A percentile compares a stretch with the other conserved stretches of the same genome.
Conservation (phyloP, 2,888 invertebrate species). For the Opisthograptis luteolata region DNA sequence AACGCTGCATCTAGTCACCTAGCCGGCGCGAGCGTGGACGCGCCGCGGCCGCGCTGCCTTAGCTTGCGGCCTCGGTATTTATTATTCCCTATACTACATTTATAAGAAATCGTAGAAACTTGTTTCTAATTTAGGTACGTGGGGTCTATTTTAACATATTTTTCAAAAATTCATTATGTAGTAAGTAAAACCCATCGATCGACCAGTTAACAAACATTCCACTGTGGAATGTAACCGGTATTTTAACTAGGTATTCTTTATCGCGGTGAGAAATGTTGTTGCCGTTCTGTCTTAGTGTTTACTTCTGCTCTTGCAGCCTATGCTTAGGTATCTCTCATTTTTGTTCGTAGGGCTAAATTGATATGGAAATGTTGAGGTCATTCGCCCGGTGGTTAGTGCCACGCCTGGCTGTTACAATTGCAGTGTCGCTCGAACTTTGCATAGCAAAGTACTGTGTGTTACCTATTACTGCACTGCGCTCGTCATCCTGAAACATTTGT, state of each 20-base stretch:
- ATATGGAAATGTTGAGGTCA: too few species aligned
- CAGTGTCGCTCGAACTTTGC: too few species aligned
- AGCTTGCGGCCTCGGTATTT: constrained; percentile 52
- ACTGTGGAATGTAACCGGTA: constrained; percentile 47
- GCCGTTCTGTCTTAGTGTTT: constrained; percentile 25
- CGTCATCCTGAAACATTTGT: too few species aligned
- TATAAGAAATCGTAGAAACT: constrained; percentile 61
- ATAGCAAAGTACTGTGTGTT: too few species aligned
- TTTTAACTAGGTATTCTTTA: constrained; percentile 42
- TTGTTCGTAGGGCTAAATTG: too few species aligned
- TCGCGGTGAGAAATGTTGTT: constrained; percentile 32
- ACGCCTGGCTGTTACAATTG: too few species aligned
- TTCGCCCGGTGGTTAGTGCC: too few species aligned
- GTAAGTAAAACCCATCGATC: constrained; percentile 42
- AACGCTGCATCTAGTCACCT: constrained; percentile 76
- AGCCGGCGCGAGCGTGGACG: constrained; percentile 39
- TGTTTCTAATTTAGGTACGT: constrained; percentile 52
- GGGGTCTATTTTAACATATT: constrained; percentile 35
- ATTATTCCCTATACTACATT: constrained; percentile 60
- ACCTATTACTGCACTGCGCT: too few species aligned
- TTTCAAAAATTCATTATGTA: constrained; percentile 39
- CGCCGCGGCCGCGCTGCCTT: constrained; percentile 35
- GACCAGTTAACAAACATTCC: constrained; percentile 42
- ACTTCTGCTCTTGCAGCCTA: background rate
- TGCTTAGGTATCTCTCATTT: background rate